Evolutionary conservation across 2,888 invertebrate genomes (phyloP).

Genomic region (Cataglyphis cursor): DNA sequence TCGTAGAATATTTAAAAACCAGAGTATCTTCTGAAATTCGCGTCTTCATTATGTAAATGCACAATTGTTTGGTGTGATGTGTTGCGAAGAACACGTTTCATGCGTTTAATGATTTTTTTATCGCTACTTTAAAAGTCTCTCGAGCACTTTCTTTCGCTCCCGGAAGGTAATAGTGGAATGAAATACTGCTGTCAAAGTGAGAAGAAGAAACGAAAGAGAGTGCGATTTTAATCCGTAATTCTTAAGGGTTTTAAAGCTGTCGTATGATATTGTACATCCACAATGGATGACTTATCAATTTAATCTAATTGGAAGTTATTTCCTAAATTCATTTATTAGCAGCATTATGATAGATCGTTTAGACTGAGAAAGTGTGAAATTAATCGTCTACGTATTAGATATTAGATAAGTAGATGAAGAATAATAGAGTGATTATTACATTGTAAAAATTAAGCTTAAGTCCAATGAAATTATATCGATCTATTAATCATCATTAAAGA

Average conservation of each 20-base stretch:
- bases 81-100: slow-evolving; percentile 45
- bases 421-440: slow-evolving; percentile 13
- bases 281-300: not conserved
- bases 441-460: slow-evolving; percentile 17
- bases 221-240: slow-evolving; percentile 24
- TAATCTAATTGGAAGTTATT: slow-evolving; percentile 16
- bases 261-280: not conserved
- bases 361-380: not conserved
- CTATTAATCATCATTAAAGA: slow-evolving; percentile 3
- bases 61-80: slow-evolving; percentile 38
- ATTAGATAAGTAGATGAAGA: slow-evolving; percentile 8
- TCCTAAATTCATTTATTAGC: not conserved
- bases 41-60: slow-evolving; percentile 56
- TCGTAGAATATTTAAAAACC: not conserved
- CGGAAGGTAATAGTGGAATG: slow-evolving; percentile 15
- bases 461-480: not conserved
- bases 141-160: slow-evolving; percentile 8
- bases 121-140: slow-evolving; percentile 36
- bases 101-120: slow-evolving; percentile 54
- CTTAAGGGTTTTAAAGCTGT: slow-evolving; percentile 21
- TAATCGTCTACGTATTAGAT: not conserved
- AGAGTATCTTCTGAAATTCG: not conserved
- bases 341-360: slow-evolving; percentile 10
- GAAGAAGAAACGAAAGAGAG: not conserved
- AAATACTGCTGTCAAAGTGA: slow-evolving; percentile 30